Evolutionary conservation across 1,140 invertebrate species (phyloP).

Genomic region (Geopemphigus sp.): DNA sequence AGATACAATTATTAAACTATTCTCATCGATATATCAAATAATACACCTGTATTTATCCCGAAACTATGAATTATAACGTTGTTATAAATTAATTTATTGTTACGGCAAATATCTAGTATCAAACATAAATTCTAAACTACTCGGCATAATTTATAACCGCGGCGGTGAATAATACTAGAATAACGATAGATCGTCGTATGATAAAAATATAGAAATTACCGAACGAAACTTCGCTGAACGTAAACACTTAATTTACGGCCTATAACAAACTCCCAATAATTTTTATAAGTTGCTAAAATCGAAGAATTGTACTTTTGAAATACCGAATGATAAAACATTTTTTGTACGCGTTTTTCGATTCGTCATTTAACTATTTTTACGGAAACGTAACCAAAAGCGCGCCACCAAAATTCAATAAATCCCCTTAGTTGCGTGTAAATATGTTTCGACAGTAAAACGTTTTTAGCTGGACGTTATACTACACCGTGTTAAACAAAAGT

Average conservation of each 20-base stretch:
- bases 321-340: too few relatives aligned
- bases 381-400: not conserved
- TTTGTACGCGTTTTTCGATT: too few relatives aligned
- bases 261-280: too few relatives aligned
- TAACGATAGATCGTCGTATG: not conserved
- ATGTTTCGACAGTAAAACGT: not conserved
- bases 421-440: not conserved
- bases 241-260: too few relatives aligned
- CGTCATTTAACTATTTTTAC: not conserved
- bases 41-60: not conserved
- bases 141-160: not conserved
- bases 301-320: too few relatives aligned
- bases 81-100: not conserved
- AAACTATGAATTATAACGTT: slow-evolving; percentile 1
- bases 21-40: slow-evolving; percentile 1
- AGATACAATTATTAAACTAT: not conserved
- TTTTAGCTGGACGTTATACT: not conserved
- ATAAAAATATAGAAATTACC: not conserved
- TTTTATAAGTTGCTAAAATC: too few relatives aligned
- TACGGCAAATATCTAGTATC: not conserved
- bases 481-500: not conserved
- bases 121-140: not conserved
- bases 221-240: too few relatives aligned
- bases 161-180: not conserved
- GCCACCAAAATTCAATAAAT: not conserved